Evolutionary conservation across 2,113 vertebrate species (phyloP).

Genomic region (Bos javanicus): DNA sequence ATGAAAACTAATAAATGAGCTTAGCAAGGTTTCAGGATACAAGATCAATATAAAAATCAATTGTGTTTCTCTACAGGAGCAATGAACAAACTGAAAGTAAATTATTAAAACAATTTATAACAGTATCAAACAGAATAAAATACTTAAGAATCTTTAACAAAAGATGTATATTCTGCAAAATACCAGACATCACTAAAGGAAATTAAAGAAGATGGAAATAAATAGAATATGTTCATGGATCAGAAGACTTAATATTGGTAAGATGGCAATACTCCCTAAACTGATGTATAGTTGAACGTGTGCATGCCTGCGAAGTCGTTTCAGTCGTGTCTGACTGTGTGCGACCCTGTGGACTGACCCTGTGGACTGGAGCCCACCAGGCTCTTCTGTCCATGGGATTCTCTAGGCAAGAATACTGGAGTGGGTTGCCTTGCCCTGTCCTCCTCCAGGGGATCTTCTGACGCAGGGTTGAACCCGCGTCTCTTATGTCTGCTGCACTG

Average conservation of each 20-base stretch:
- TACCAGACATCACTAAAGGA: neutral
- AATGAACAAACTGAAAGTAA: neutral
- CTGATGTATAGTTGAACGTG: neutral
- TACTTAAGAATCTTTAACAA: neutral
- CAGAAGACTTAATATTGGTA: neutral
- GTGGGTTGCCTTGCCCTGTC: neutral
- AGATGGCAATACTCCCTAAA: neutral
- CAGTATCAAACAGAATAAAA: slow-evolving; percentile 4
- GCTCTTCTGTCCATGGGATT: neutral
- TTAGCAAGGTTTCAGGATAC: neutral
- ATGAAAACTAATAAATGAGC: neutral
- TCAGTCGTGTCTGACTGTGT: neutral
- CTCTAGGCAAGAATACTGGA: neutral
- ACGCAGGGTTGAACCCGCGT: neutral
- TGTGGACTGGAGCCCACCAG: neutral
- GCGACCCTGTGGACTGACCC: neutral
- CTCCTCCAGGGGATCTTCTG: neutral
- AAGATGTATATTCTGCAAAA: neutral
- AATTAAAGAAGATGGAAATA: neutral
- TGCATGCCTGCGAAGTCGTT: neutral
- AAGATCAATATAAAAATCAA: slow-evolving; percentile 5
- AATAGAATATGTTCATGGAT: neutral
- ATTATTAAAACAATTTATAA: neutral
- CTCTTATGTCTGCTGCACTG: neutral
- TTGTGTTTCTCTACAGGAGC: neutral